Conservation (phyloP, 2,113 vertebrate genomes). For the Microtus pennsylvanicus region DNA sequence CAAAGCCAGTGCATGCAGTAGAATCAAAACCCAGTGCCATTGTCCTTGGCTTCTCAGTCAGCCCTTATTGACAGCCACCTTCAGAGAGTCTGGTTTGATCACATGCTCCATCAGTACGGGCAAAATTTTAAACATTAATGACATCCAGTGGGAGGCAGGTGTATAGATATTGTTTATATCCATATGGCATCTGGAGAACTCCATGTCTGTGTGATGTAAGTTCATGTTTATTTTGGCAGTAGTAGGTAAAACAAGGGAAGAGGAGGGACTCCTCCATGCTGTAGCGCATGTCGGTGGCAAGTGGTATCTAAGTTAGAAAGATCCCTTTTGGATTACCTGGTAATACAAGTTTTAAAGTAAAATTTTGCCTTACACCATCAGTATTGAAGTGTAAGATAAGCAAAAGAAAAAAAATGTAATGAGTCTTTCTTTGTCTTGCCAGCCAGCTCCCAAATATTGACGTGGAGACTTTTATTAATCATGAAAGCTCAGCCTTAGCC, state of each 20-base stretch:
- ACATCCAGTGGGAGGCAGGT: background rate
- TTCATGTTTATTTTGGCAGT: background rate
- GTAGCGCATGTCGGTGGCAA: background rate
- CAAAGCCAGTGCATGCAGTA: no score
- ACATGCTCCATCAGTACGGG: background rate
- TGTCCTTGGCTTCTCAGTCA: no score
- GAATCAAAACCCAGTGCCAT: no score
- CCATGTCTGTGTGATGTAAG: background rate
- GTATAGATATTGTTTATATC: background rate
- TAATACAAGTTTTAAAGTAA: slow-evolving; percentile 6
- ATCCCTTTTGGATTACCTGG: background rate
- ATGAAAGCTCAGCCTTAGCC: no score
- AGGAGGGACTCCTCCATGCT: background rate
- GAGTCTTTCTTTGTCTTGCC: no score
- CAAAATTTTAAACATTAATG: slow-evolving; percentile 3
- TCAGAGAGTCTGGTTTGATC: no score
- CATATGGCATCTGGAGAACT: background rate
- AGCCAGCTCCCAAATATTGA: no score
- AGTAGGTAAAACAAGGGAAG: background rate
- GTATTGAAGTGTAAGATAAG: background rate
- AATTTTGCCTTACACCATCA: background rate
- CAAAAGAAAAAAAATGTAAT: no score
- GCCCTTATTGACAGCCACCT: no score
- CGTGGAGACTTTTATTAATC: no score
- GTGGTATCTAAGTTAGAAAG: background rate